Percentiles rank a stretch among this genome's conserved stretches.
Evolutionary conservation across 2,113 vertebrate genomes (phyloP).

Genomic region (Nothocercus julius): DNA sequence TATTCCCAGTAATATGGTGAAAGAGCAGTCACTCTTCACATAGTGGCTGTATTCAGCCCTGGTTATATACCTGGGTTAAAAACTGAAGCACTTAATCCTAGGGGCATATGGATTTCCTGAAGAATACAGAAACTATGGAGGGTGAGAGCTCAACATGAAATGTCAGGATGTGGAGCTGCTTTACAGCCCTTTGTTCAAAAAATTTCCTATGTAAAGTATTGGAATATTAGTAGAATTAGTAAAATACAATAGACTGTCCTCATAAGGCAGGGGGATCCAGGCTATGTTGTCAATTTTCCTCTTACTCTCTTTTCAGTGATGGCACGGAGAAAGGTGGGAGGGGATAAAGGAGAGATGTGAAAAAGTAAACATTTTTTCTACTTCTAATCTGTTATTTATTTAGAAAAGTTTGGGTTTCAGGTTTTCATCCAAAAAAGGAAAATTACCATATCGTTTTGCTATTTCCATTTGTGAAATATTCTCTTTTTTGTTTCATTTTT

Average conservation of each 20-base stretch:
- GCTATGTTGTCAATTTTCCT: neutral
- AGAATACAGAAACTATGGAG: neutral
- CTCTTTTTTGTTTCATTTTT: neutral
- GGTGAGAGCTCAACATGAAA: neutral
- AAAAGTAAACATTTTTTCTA: neutral
- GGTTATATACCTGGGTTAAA: slow-evolving; percentile 7
- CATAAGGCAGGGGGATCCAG: neutral
- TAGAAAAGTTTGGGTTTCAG: neutral
- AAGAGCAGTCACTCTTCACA: neutral
- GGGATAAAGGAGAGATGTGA: neutral
- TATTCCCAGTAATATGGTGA: neutral
- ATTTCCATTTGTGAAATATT: neutral
- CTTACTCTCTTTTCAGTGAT: neutral
- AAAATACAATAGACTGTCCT: neutral
- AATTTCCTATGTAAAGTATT: neutral
- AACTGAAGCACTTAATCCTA: neutral
- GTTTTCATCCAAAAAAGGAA: neutral
- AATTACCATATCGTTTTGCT: neutral
- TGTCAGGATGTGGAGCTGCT: neutral
- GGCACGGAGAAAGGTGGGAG: neutral
- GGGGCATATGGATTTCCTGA: neutral
- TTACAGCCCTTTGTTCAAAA: neutral
- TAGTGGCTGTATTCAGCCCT: neutral
- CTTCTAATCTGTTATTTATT: neutral
- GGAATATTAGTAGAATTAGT: too few species aligned